These are phyloP conservation scores for Phainopepla nitens DNA, from an alignment of 2,113 vertebrate species.

Conservation along the genomic window DNA sequence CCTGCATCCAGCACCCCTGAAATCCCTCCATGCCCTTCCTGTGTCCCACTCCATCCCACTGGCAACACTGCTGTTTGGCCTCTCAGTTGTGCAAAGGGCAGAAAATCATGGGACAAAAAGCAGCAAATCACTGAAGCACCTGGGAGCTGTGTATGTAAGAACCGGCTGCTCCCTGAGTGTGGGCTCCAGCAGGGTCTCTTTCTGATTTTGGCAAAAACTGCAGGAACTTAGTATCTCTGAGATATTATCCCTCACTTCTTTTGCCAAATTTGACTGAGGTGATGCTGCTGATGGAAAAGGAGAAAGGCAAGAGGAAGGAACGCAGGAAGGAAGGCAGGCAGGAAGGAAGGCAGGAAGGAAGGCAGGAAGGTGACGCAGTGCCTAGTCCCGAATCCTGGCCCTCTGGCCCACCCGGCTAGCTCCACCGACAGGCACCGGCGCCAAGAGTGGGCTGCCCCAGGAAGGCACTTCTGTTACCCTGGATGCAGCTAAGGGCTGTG, in stretches of 20 bases:
- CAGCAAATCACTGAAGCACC: not conserved
- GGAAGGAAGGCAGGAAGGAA: no score
- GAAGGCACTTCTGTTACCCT: no score
- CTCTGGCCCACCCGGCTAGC: no score
- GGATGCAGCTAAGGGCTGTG: no score
- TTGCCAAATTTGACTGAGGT: not conserved
- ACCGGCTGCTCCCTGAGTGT: accelerated
- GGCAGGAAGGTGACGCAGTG: not conserved
- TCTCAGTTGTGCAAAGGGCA: not conserved
- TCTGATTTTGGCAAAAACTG: not conserved
- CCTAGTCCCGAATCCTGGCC: no score
- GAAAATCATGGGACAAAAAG: not conserved
- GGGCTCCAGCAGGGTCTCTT: not conserved
- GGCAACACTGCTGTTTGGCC: not conserved
- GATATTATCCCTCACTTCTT: not conserved
- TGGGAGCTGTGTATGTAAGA: accelerated
- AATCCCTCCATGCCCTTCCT: not conserved
- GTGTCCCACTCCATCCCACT: not conserved
- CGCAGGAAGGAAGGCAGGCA: not conserved
- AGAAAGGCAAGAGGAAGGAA: not conserved
- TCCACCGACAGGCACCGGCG: no score
- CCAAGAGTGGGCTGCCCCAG: no score
- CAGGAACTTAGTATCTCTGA: not conserved
- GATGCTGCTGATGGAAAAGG: not conserved
- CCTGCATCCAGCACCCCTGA: not conserved